Base-by-base conservation (phyloP, 2,113 vertebrate genomes). In the Machaerirhynchus nigripectus region DNA sequence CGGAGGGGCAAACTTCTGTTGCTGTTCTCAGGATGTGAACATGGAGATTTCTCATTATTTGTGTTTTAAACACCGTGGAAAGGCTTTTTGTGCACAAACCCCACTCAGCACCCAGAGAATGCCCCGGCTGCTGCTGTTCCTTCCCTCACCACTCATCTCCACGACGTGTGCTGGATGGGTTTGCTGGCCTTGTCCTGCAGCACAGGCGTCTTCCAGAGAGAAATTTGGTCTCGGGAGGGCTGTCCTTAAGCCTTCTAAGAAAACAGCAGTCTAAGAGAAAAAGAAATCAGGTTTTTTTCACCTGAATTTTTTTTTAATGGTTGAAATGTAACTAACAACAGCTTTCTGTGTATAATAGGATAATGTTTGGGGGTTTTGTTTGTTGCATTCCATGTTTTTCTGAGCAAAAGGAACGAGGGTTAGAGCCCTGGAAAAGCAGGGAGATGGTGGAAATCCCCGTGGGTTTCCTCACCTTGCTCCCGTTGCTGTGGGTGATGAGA, bases 81-180 rank as follows among this genome's bases (percentile, higher is more conserved):
- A 82, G 3, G 4, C 7, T 40, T 44, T 21, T 31, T 60, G 17
- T 39, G 4, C 13, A 1, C 27, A 39, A 78, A 81, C 18, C 35
- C 12, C 8, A 15, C 18, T 35, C 30, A 70, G 50, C 13, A 37
- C 15, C 28, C 68, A 8, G 2, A 9, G 6, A 44, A 61, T 26
- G 44, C 30, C 8, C n/a, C 7, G 5, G 33, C 16, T 68, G 39
- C 39, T 60, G 6, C 39, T 30, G 8, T 10, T 11, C n/a, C 6
- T 59, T 55, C 9, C 16, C 98, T 98, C 97, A 99, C 99, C 98
- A 5, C 96, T 98, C 84, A 97, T 96, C 96, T 98, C 97, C 94
- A 99, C 96, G 20, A 99, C 21, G 68, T 98, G 98, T 6, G 98
- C 97, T 35, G 98, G 96, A 15, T 86, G 96, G 33, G 94, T 93